Conservation (phyloP, 2,888 invertebrate genomes). For the Tetheella fluctuosa region DNA sequence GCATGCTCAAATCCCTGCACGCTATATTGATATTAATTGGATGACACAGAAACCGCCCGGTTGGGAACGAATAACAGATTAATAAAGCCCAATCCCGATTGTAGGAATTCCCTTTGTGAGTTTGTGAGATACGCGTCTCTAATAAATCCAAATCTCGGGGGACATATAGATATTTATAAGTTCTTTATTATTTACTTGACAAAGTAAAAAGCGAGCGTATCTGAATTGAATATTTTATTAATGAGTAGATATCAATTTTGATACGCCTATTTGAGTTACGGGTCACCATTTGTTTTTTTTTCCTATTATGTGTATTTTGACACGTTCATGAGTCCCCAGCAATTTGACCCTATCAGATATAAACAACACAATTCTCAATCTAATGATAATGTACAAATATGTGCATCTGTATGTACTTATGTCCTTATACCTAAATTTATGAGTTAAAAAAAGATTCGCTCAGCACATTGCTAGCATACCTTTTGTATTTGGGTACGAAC, state of each 20-base stretch:
- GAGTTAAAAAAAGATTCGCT: too few species aligned
- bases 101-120: slow-evolving; percentile 68
- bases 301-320: not conserved
- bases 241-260: not conserved
- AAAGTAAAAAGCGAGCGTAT: not conserved
- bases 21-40: slow-evolving; percentile 74
- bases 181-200: slow-evolving; percentile 17
- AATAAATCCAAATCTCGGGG: slow-evolving; percentile 55
- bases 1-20: slow-evolving; percentile 53
- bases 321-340: too few species aligned
- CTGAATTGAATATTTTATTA: slow-evolving; percentile 5
- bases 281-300: not conserved
- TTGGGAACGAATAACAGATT: slow-evolving; percentile 64
- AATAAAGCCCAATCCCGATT: slow-evolving; percentile 61
- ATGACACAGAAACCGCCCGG: slow-evolving; percentile 53
- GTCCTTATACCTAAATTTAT: too few species aligned
- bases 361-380: too few species aligned
- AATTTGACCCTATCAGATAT: too few species aligned
- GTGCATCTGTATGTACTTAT: too few species aligned
- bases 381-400: too few species aligned
- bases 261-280: not conserved
- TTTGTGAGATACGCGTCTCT: slow-evolving; percentile 51
- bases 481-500: not conserved
- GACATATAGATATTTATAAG: slow-evolving; percentile 21
- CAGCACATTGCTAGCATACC: not conserved